phyloP scores from a whole-genome alignment of 2,888 invertebrate species.

The Aspidapion aeneum region DNA sequence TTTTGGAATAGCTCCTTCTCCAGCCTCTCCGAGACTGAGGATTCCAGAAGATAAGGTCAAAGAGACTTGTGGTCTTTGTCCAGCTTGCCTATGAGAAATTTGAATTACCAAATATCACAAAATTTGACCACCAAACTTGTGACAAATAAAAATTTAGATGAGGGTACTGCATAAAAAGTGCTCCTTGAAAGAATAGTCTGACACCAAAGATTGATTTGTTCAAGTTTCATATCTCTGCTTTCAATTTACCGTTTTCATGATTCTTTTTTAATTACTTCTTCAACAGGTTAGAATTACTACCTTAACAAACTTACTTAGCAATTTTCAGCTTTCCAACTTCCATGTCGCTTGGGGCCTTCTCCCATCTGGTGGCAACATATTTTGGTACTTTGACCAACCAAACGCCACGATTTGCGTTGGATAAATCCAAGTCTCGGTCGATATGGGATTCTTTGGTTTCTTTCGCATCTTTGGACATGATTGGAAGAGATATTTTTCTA shows the following conservation, averaged over 20 bases:
- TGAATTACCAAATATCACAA: conserved; percentile 1
- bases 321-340: conserved; percentile 94
- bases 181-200: too few species aligned
- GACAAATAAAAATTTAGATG: too few species aligned
- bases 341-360: conserved; percentile 83
- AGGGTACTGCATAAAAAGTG: too few species aligned
- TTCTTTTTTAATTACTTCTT: too few species aligned
- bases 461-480: background rate
- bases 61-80: conserved; percentile 84
- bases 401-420: conserved; percentile 86
- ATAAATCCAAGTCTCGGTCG: conserved; percentile 81
- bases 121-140: too few species aligned
- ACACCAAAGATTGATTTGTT: too few species aligned
- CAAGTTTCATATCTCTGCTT: too few species aligned
- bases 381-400: conserved; percentile 98
- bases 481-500: too few species aligned
- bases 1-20: conserved; percentile 81
- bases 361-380: conserved; percentile 94
- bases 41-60: conserved; percentile 79
- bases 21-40: conserved; percentile 71
- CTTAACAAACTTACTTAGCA: conserved; percentile 64
- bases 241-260: too few species aligned
- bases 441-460: conserved; percentile 51
- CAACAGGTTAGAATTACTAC: too few species aligned
- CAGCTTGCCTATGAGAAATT: conserved; percentile 52